Base-by-base conservation (phyloP, 2,797 vertebrate genomes). In the Anas bernieri region DNA sequence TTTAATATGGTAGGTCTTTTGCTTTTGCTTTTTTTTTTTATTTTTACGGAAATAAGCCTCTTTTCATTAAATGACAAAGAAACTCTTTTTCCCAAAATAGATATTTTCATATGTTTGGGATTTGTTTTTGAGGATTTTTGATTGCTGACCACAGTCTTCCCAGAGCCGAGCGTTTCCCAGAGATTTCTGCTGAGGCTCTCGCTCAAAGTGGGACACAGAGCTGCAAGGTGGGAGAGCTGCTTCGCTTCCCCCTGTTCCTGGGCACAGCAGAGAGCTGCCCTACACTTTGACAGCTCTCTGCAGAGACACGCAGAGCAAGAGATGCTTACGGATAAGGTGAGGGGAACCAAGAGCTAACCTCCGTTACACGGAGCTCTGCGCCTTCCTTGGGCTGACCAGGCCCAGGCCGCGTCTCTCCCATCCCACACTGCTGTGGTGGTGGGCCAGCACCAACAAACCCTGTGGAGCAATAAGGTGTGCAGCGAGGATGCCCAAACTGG, bases 11-110 rank as follows among this genome's bases (percentile, higher is more conserved):
- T 30, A 74, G 67, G 13, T 90, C 39, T 48, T 28, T 9, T 16
- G 3, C 17, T 18, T 5, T 3, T 2, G 1, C n/a, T 45, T 28
- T 9, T 22, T 4, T 17, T 17, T 2, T 1, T 30, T 1, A 1
- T 16, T 67, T 93, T 91, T 15, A 59, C 33, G 82, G 64, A 86
- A 77, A 58, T 63, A 83, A 82, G 7, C 5, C 20, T 31, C 35
- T 84, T 84, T 77, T 88, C 46, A 50, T 90, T 55, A 84, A 76
- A 86, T 6, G 7, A 86, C 59, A 50, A 76, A 55, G 82, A 61
- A 76, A n/a, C 9, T 7, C 4, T 80, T 92, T 76, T 79, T n/a
- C 48, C 6, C 59, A 54, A 88, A 91, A 31, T 35, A 11, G 11
- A 0, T 90, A 11, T 66, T 90, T 89, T 79, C 28, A 4, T 82